Evolutionary conservation across 1,140 invertebrate genomes (phyloP).

Genomic region (Thereuonema tuberculata): DNA sequence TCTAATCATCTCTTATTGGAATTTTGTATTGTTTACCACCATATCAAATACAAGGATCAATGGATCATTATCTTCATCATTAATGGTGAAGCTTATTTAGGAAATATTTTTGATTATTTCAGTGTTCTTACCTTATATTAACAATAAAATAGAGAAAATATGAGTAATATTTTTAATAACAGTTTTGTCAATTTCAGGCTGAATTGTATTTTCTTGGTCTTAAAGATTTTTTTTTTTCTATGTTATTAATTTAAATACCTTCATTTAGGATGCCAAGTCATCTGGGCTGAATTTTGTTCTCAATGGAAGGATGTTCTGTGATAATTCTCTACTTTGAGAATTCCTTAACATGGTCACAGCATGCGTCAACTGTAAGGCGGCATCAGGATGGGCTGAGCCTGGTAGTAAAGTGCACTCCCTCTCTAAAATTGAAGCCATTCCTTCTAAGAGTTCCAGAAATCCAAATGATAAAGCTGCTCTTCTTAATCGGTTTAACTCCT

Average conservation of each 20-base stretch:
- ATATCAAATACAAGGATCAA: too few relatives aligned
- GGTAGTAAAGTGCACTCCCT: constrained; percentile 72
- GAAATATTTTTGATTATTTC: too few relatives aligned
- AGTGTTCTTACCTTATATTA: too few relatives aligned
- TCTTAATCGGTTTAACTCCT: constrained; percentile 82
- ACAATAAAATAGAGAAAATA: too few relatives aligned
- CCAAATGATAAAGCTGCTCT: constrained; percentile 78
- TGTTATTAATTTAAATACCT: not conserved
- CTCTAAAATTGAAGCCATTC: constrained; percentile 55
- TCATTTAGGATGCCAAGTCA: constrained; percentile 20
- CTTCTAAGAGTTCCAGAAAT: constrained; percentile 35
- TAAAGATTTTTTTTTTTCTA: not conserved
- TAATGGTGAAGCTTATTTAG: too few relatives aligned
- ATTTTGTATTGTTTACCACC: too few relatives aligned
- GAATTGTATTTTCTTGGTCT: not conserved
- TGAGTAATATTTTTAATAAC: too few relatives aligned
- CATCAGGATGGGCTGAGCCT: constrained; percentile 64
- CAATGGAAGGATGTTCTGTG: constrained; percentile 47
- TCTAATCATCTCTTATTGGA: too few relatives aligned
- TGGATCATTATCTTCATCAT: too few relatives aligned
- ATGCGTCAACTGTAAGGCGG: constrained; percentile 75
- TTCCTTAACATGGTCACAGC: constrained; percentile 53
- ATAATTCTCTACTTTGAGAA: constrained; percentile 43
- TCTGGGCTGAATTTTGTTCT: constrained; percentile 43
- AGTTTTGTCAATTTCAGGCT: not conserved